Base-by-base conservation (phyloP, 2,113 vertebrate species). In the Chrysochloris asiatica region DNA sequence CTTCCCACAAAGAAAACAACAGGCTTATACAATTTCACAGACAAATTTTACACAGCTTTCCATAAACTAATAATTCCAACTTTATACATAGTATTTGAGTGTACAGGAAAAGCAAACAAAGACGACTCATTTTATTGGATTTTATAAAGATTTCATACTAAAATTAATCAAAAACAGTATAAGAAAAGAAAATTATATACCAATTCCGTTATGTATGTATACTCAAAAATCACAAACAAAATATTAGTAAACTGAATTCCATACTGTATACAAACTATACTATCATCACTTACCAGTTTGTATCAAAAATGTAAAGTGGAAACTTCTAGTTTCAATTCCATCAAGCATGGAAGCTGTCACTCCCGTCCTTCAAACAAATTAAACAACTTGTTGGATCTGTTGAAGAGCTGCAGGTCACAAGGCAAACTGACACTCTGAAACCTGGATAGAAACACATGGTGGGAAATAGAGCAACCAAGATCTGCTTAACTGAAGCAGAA, bases 1-100 rank as follows among this genome's bases (percentile, higher is more conserved):
- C n/a, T n/a, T n/a, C n/a, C n/a, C n/a, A n/a, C n/a, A 36, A 92
- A 77, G 24, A 43, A 85, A 87, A 92, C 28, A 94, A 86, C 12
- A 10, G 16, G 10, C 43, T 7, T 2, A 88, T 36, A 54, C 26
- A 91, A 93, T 63, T 73, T 87, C 73, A 72, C 5, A 43, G 48
- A 14, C 11, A 80, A 86, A 88, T 88, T 92, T 56, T 89, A 80
- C 22, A 83, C 72, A 88, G 30, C 1, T 48, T 88, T 71, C 47
- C 76, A 80, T 3, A 86, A 86, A 47, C n/a, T n/a, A n/a, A n/a
- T 82, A 92, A 73, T 71, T 88, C 4, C 21, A 89, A 30, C 59
- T 36, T 75, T 85, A 75, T 16, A 81, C 19, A 89, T 73, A 90
- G 1, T 47, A 77, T 75, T 86, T 13, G 6, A 77, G 22, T 90